A percentile compares a stretch with the other conserved stretches of the same genome.
These are phyloP conservation scores for Spilogale gracilis DNA, from an alignment of 2,113 vertebrate genomes.

Conservation along the genomic window DNA sequence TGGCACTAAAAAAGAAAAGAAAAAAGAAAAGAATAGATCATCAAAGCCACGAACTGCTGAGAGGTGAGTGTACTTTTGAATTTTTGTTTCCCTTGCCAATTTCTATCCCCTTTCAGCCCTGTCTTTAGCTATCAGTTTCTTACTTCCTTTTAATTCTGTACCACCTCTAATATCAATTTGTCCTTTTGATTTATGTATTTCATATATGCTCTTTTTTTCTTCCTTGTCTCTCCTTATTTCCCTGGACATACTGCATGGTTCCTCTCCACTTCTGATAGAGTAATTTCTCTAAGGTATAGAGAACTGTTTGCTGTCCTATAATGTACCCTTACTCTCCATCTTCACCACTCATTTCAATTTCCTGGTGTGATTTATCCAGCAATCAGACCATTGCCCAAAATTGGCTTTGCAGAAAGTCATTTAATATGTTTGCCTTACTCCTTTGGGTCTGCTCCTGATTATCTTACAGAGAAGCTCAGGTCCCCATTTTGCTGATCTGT, in stretches of 20 bases:
- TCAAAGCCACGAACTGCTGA: background rate
- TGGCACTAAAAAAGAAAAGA: background rate
- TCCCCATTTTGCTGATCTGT: slow-evolving; percentile 56
- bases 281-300: slow-evolving; percentile 68
- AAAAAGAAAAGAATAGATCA: background rate
- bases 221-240: slow-evolving; percentile 74
- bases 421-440: background rate
- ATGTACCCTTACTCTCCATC: background rate
- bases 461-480: background rate
- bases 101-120: background rate
- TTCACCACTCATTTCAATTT: slow-evolving; percentile 71
- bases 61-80: background rate
- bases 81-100: background rate
- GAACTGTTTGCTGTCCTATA: slow-evolving; percentile 42
- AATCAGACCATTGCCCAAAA: slow-evolving; percentile 66
- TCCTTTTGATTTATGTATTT: slow-evolving; percentile 71
- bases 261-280: background rate
- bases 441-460: slow-evolving; percentile 16
- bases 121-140: background rate
- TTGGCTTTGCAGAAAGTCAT: slow-evolving; percentile 58
- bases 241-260: slow-evolving; percentile 53
- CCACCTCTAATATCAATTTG: slow-evolving; percentile 5
- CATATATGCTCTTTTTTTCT: slow-evolving; percentile 50
- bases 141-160: slow-evolving; percentile 54
- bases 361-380: slow-evolving; percentile 75